Base-by-base conservation (phyloP, 1,140 invertebrate genomes). In the Lepidurus couesii region DNA sequence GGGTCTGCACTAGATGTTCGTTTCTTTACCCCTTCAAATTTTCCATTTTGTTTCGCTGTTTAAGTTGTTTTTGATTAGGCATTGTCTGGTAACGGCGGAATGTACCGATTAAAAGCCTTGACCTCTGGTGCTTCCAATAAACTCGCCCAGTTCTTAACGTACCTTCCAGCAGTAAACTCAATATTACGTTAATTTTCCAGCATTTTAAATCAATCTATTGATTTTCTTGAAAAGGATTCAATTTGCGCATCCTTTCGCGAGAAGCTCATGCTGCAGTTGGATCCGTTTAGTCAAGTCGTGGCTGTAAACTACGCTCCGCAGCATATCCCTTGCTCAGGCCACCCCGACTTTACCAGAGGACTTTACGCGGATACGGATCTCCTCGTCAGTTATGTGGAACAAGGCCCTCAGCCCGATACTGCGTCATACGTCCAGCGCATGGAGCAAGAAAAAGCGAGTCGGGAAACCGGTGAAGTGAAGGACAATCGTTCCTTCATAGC, bases 401-500 rank as follows among this genome's bases (percentile, higher is more conserved):
- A 42, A 21, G 43, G 74, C 1, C 43, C 74, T 11, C 42, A 75
- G 42, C 96, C 96, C 76, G 96, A 98, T 82, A 97, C 95, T 9
- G 92, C 93, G 47, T 91, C 91, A 16, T 98, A 95, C 82, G 94
- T 98, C 82, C 92, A 96, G 83, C 96, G 96, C 84, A 82, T 97
- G 45, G 95, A 97, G 85, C 86, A 92, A 79, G 96, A 98, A 86
- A 90, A 91, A 82, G 92, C 94, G 85, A 94, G 95, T 9, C 91
- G 94, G 82, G 92, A 95, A 84, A 92, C 93, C 81, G 95, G 95
- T 43, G 94, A 96, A 82, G 88, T 91, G 76, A 93, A 93, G 85
- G 96, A 98, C 84, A 97, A 96, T 84, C 88, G 95, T 83, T 96
- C 95, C 75, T 98, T 98, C 85, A 89, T 98, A 82, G 93, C 93